A percentile compares a stretch with the other conserved stretches of the same genome.
phyloP scores from a whole-genome alignment of 2,797 vertebrate genomes.

The Perodicticus potto region DNA sequence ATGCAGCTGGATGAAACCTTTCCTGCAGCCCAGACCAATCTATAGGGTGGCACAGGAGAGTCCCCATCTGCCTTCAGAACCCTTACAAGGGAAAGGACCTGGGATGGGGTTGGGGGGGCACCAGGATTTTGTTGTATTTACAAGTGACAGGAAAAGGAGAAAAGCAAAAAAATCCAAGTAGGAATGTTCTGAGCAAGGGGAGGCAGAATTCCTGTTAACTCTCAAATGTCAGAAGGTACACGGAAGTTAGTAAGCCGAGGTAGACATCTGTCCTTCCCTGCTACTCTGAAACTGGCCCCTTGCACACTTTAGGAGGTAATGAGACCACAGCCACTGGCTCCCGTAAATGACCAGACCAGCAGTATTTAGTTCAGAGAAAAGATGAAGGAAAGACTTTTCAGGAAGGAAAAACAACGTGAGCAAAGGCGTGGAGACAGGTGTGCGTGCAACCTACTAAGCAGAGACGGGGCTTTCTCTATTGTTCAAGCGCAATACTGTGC shows the following conservation, averaged over 20 bases:
- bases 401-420: neutral
- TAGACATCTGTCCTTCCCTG: neutral
- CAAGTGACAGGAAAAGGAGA: neutral
- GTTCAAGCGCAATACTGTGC: neutral
- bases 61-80: neutral
- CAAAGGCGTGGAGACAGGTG: neutral
- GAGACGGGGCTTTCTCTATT: neutral
- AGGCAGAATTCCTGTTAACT: constrained; percentile 30
- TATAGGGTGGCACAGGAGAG: neutral
- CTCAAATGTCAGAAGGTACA: neutral
- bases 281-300: neutral
- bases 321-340: neutral
- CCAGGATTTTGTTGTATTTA: neutral
- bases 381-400: neutral
- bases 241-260: neutral
- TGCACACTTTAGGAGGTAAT: neutral
- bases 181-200: neutral
- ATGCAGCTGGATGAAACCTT: neutral
- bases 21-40: neutral
- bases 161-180: neutral
- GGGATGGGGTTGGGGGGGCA: neutral
- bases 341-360: neutral
- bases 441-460: neutral
- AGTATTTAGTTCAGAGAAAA: neutral
- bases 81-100: constrained; percentile 52